These are phyloP conservation scores for Cuculus canorus DNA, from an alignment of 2,797 vertebrate species.

Conservation along the genomic window DNA sequence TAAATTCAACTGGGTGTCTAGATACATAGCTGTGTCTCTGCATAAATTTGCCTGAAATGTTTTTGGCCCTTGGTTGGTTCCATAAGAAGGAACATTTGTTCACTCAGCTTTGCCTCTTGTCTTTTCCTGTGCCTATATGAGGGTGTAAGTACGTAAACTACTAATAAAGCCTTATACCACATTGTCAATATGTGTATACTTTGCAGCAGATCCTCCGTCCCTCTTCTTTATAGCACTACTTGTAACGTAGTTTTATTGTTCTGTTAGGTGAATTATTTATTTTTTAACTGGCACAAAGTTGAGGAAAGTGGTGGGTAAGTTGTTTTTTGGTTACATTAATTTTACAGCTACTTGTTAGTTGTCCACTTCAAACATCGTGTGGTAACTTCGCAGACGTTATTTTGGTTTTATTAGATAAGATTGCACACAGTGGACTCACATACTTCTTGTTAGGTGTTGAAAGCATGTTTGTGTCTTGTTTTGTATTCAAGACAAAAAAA, in stretches of 20 bases:
- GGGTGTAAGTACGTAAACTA: background rate
- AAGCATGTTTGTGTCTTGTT: background rate
- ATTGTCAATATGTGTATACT: background rate
- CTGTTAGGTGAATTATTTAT: background rate
- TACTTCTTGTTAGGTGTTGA: background rate
- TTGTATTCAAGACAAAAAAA: background rate
- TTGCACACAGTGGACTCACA: background rate
- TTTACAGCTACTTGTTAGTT: background rate
- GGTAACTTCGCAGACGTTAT: background rate
- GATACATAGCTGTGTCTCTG: background rate
- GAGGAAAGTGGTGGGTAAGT: background rate
- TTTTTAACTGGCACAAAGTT: background rate
- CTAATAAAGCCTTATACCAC: background rate
- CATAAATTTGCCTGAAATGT: background rate
- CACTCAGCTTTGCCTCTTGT: background rate
- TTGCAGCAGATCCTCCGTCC: background rate
- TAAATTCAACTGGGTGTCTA: background rate
- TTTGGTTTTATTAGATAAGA: background rate
- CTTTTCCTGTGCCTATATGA: accelerated
- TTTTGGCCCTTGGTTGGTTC: background rate
- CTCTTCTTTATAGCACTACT: background rate
- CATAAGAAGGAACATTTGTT: background rate
- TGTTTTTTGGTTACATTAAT: background rate
- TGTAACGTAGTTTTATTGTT: background rate
- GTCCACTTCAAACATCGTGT: background rate